Conservation (phyloP, 2,113 vertebrate species). For the Rhineura floridana region DNA sequence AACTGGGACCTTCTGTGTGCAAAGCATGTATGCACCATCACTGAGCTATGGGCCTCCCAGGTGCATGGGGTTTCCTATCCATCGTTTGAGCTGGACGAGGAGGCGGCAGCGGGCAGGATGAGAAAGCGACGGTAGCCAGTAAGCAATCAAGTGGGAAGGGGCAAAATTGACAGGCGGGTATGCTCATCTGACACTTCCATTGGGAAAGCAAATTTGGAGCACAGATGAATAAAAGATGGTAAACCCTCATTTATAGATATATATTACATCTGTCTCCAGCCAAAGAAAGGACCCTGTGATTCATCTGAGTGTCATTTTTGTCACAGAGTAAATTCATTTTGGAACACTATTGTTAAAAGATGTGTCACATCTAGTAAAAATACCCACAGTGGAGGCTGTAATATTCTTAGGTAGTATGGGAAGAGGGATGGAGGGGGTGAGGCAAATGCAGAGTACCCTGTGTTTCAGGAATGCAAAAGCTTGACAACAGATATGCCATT, state of each 20-base stretch:
- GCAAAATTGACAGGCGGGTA: not conserved
- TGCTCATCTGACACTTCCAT: not conserved
- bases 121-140: not conserved
- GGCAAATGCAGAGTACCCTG: not conserved
- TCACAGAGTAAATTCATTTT: slow-evolving; percentile 21
- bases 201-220: not conserved
- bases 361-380: not conserved
- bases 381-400: not conserved
- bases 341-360: slow-evolving; percentile 13
- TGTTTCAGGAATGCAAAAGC: not conserved
- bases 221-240: not conserved
- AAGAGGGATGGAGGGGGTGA: not conserved
- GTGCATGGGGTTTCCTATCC: no score
- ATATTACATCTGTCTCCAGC: not conserved
- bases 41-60: no score
- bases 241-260: not conserved
- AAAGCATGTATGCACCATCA: no score
- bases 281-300: fast-evolving
- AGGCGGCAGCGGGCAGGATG: not conserved
- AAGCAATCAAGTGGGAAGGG: not conserved
- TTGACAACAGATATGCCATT: not conserved
- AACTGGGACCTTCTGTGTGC: no score
- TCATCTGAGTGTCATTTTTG: not conserved
- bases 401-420: not conserved
- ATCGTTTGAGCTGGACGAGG: no score